These are phyloP conservation scores for Drosophila helvetica DNA, from an alignment of 2,888 invertebrate genomes.

Conservation along the genomic window DNA sequence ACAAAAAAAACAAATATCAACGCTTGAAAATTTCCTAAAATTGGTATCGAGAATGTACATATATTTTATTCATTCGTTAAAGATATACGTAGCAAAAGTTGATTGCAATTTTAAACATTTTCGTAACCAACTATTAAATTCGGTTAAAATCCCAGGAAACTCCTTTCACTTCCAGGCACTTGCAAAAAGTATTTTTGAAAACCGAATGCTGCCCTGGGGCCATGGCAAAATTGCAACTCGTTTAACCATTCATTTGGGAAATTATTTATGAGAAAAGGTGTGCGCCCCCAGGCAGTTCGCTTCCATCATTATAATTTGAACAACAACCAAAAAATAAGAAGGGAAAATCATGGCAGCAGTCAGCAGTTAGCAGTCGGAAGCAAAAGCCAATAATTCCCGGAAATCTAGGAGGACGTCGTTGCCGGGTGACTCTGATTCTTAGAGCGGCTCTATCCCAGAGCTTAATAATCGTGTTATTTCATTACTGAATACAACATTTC, in stretches of 20 bases:
- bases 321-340: background rate
- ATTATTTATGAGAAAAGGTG: background rate
- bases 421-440: no score
- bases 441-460: no score
- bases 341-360: background rate
- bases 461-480: no score
- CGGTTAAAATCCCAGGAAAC: background rate
- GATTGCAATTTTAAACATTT: no score
- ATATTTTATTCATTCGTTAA: no score
- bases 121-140: no score
- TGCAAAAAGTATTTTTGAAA: background rate
- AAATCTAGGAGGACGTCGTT: background rate
- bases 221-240: background rate
- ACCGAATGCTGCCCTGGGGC: background rate
- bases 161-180: background rate
- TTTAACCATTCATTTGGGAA: background rate
- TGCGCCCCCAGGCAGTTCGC: background rate
- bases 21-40: no score
- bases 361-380: no score
- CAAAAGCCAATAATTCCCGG: background rate
- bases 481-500: no score
- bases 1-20: no score
- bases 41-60: no score
- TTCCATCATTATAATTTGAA: background rate
- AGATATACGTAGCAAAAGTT: no score